Evolutionary conservation across 2,113 vertebrate genomes (phyloP), one percentile per base, ranked within the genome.

Genomic region (Corythoichthys intestinalis): DNA sequence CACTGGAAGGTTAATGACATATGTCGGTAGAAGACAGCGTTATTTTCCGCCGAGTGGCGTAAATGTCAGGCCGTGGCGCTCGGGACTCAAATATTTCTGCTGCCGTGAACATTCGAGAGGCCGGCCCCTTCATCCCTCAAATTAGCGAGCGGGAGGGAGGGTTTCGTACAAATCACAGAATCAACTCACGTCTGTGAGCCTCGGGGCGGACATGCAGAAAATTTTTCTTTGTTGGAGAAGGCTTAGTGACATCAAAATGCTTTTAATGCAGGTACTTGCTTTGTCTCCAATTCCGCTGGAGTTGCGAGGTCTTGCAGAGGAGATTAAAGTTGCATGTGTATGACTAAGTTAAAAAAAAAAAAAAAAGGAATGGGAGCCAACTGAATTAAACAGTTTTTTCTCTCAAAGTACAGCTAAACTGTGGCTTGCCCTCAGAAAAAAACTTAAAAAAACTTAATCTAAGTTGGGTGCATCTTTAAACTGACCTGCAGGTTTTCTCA

Each of bases 1-100:
- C 46, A 67, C 48, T 70, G 67, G 77, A 85, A 85, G 82, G 82
- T 80, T 81, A 85, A 82, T 71, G 78, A 81, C 67, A 57, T 46
- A 54, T 67, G 67, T 81, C 71, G 57, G 65, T 65, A 71, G 61
- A 47, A 63, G 61, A 63, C 61, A 28, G 44, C 61, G 61, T 63
- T 41, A 63, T 63, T 12, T 48, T 63, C 56, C 44, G 61, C 39
- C 28, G 41, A 63, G 61, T 12, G 44, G 61, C 12, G 61, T 63
- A 65, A 65, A 74, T 67, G 67, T 70, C 38, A 67, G 52, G n/a
- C 47, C n/a, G 20, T 28, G 20, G 41, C n/a, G 15, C 7, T 41
- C 14, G 49, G 50, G 37, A 48, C 15, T 65, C 64, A 38, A 52
- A 49, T 53, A 35, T 50, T 65, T 50, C 47, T 50, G 47, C 34